Conservation (phyloP, 2,797 vertebrate genomes). For the Pelodytes ibericus region DNA sequence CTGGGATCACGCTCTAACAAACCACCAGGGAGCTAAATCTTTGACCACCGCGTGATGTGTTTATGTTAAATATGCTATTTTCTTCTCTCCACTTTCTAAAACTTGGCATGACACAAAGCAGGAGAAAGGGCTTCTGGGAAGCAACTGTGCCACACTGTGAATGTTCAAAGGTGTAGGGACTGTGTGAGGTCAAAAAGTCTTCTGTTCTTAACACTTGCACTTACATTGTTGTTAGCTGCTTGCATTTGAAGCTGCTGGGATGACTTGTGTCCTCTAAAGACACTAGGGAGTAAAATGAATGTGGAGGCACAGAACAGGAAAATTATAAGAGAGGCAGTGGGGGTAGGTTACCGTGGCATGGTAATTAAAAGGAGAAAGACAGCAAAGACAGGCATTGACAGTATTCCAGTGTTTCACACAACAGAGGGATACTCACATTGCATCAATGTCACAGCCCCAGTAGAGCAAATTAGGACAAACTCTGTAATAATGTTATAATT, state of each 20-base stretch:
- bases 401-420: background rate
- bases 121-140: constrained; percentile 17
- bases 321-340: background rate
- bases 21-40: background rate
- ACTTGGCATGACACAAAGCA: constrained; percentile 12
- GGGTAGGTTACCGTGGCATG: background rate
- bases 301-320: background rate
- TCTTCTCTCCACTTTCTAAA: constrained; percentile 1
- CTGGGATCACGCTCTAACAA: background rate
- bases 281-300: background rate
- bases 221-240: constrained; percentile 3
- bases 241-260: background rate
- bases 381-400: background rate
- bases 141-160: background rate
- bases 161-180: constrained; percentile 5
- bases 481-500: background rate
- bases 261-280: background rate
- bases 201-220: constrained; percentile 21
- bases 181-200: constrained; percentile 7
- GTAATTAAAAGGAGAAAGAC: background rate
- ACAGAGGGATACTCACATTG: constrained; percentile 35
- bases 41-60: constrained; percentile 14
- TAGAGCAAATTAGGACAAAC: background rate
- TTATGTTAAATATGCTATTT: constrained; percentile 40
- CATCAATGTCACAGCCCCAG: constrained; percentile 26